Percentiles rank a stretch among this genome's conserved stretches.
phyloP scores from a whole-genome alignment of 2,113 vertebrate species.

The Aptenodytes forsteri region DNA sequence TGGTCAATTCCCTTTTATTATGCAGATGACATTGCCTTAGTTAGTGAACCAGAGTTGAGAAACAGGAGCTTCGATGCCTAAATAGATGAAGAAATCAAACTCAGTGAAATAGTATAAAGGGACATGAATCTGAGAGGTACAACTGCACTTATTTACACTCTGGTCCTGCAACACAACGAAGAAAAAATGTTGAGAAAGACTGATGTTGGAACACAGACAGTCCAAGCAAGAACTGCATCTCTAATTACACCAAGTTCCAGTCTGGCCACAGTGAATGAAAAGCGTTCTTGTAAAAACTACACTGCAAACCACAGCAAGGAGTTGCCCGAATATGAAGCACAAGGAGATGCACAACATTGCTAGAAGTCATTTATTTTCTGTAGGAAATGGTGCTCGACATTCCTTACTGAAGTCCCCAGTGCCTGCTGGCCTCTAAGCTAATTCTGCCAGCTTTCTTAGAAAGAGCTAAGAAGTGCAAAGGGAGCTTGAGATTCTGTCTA shows the following conservation, averaged over 20 bases:
- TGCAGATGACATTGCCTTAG: not conserved
- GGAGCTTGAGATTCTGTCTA: not conserved
- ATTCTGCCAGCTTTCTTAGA: not conserved
- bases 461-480: not conserved
- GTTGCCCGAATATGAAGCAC: not conserved
- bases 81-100: not conserved
- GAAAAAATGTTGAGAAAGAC: not conserved
- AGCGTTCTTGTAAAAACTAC: not conserved
- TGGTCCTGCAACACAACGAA: not conserved
- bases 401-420: not conserved
- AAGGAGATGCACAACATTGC: not conserved
- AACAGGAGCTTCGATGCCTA: not conserved
- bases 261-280: not conserved
- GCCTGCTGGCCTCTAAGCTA: not conserved
- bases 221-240: not conserved
- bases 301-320: not conserved
- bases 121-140: not conserved
- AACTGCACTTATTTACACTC: not conserved
- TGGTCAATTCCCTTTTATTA: not conserved
- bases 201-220: not conserved
- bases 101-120: not conserved
- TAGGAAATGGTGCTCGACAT: not conserved
- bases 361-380: not conserved
- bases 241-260: not conserved
- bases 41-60: not conserved